These are phyloP conservation scores for Orthosia gracilis DNA, from an alignment of 2,888 invertebrate species.

Conservation along the genomic window DNA sequence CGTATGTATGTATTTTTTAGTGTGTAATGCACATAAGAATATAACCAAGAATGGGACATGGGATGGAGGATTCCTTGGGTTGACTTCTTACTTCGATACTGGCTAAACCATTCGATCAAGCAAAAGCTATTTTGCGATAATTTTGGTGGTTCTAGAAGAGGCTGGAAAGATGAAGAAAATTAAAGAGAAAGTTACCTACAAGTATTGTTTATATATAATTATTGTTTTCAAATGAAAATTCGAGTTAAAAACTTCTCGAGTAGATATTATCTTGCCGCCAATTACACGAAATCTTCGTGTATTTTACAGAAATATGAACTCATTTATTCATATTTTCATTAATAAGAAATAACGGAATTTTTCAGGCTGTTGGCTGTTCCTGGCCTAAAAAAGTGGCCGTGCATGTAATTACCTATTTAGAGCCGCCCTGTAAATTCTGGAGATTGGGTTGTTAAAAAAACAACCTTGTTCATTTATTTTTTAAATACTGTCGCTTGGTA, in stretches of 20 bases:
- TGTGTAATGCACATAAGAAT: too few relatives aligned
- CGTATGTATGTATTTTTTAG: too few relatives aligned
- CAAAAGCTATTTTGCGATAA: background rate
- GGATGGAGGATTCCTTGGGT: too few relatives aligned
- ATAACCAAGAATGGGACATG: too few relatives aligned
- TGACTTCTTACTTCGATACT: too few relatives aligned
- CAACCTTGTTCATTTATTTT: constrained; percentile 38
- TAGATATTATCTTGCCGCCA: background rate
- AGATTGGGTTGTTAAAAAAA: constrained; percentile 50
- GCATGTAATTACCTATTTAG: constrained; percentile 61
- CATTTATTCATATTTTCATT: constrained; percentile 55
- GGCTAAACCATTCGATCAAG: too few relatives aligned
- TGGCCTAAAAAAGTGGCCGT: constrained; percentile 48
- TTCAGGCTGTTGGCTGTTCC: constrained; percentile 25
- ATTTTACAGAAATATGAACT: constrained; percentile 34
- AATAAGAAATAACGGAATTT: constrained; percentile 30
- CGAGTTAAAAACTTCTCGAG: background rate
- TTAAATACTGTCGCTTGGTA: constrained; percentile 38
- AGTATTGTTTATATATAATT: too few relatives aligned
- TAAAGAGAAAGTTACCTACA: too few relatives aligned
- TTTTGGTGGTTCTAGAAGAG: background rate
- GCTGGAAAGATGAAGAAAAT: too few relatives aligned
- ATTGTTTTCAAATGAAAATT: background rate
- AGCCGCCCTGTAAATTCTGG: constrained; percentile 41
- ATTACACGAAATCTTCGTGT: background rate